A percentile compares a stretch with the other conserved stretches of the same genome.
These are phyloP conservation scores for Patella caerulea DNA, from an alignment of 2,888 invertebrate species.

Conservation along the genomic window DNA sequence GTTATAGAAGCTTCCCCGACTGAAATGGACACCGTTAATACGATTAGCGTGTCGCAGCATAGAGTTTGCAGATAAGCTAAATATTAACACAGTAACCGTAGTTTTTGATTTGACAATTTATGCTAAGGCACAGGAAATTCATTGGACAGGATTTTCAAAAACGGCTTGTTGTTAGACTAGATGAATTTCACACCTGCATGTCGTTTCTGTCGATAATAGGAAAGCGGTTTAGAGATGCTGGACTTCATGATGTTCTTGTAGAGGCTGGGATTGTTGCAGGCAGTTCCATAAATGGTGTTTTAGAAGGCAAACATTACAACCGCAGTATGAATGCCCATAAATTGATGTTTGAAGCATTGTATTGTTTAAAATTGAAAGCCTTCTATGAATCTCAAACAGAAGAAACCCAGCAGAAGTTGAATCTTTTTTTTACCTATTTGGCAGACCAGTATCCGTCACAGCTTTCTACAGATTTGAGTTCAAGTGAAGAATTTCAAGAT, in stretches of 20 bases:
- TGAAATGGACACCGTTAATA: neutral
- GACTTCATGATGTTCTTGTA: slow-evolving; percentile 26
- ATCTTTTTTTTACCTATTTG: neutral
- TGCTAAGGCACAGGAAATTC: slow-evolving; percentile 23
- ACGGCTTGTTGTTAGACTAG: slow-evolving; percentile 20
- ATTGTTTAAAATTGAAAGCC: slow-evolving; percentile 6
- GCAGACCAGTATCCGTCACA: neutral
- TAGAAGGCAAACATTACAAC: slow-evolving; percentile 29
- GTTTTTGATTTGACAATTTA: slow-evolving; percentile 34
- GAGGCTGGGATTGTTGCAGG: slow-evolving; percentile 19
- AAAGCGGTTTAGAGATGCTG: slow-evolving; percentile 27
- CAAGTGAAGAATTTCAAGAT: neutral
- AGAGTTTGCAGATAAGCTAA: slow-evolving; percentile 24
- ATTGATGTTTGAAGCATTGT: slow-evolving; percentile 26
- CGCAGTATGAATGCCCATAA: slow-evolving; percentile 22
- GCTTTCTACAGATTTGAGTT: neutral
- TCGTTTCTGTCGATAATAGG: slow-evolving; percentile 27
- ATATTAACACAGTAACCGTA: slow-evolving; percentile 16
- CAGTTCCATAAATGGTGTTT: slow-evolving; percentile 28
- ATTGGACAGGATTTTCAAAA: slow-evolving; percentile 8
- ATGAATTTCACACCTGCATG: slow-evolving; percentile 22
- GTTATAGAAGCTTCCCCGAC: neutral
- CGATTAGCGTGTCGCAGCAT: slow-evolving; percentile 8
- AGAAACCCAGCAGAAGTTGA: neutral
- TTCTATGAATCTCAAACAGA: slow-evolving; percentile 12